A percentile compares a stretch with the other conserved stretches of the same genome.
phyloP scores from a whole-genome alignment of 2,113 vertebrate genomes.

The Onychostruthus taczanowskii region DNA sequence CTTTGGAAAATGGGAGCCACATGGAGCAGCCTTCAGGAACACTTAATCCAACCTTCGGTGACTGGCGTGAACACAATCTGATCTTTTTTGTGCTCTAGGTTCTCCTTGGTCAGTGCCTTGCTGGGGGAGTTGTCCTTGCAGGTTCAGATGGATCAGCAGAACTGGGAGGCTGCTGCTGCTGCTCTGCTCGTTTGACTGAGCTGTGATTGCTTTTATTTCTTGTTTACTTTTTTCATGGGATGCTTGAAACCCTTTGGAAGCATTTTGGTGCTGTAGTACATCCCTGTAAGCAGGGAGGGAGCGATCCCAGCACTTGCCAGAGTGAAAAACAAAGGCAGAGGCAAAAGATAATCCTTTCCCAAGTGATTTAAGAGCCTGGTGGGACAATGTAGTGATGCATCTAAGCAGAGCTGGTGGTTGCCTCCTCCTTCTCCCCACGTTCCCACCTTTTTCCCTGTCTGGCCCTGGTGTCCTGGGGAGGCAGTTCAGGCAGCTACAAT shows the following conservation, averaged over 20 bases:
- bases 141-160: neutral
- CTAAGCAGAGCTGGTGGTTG: neutral
- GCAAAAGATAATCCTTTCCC: neutral
- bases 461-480: conserved; percentile 22
- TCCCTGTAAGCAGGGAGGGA: neutral
- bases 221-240: neutral
- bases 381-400: neutral
- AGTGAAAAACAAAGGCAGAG: conserved; percentile 29
- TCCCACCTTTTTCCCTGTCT: neutral
- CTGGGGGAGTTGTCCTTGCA: neutral
- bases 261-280: accelerated
- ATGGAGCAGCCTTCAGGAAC: conserved; percentile 23
- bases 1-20: conserved; percentile 32
- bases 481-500: conserved; percentile 14
- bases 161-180: neutral
- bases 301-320: neutral
- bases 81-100: neutral
- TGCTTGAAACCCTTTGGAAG: neutral
- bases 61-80: neutral
- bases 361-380: neutral
- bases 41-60: conserved; percentile 18
- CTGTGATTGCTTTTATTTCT: neutral
- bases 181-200: neutral
- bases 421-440: conserved; percentile 12
- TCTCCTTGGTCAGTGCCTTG: neutral